Evolutionary conservation across 2,113 vertebrate genomes (phyloP).

Genomic region (Hymenochirus boettgeri): DNA sequence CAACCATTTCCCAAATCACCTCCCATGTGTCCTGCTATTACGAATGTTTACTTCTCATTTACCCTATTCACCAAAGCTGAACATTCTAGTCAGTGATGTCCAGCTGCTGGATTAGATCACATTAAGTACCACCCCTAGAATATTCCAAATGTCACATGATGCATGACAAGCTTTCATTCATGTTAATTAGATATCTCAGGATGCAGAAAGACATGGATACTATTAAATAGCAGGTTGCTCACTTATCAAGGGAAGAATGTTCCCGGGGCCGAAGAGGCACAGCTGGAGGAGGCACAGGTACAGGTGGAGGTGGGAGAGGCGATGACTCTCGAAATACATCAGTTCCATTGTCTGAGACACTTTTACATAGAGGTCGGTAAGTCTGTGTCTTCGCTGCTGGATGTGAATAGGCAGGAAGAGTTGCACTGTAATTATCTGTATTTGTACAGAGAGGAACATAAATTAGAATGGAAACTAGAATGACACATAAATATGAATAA

Average conservation of each 20-base stretch:
- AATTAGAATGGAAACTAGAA: too few relatives aligned
- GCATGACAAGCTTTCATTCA: too few relatives aligned
- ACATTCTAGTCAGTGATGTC: too few relatives aligned
- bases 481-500: too few relatives aligned
- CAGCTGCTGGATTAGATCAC: too few relatives aligned
- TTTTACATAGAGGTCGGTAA: constrained; percentile 87
- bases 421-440: constrained; percentile 70
- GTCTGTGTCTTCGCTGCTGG: constrained; percentile 90
- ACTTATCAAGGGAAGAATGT: constrained; percentile 75
- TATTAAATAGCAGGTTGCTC: constrained; percentile 50
- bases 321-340: constrained; percentile 65
- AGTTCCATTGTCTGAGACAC: constrained; percentile 72
- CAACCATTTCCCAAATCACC: too few relatives aligned
- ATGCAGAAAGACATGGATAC: background rate
- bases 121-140: too few relatives aligned
- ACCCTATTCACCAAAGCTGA: too few relatives aligned
- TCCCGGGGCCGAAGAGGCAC: constrained; percentile 77
- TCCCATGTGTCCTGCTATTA: too few relatives aligned
- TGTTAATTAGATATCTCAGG: too few relatives aligned
- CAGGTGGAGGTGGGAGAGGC: constrained; percentile 57
- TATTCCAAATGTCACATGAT: too few relatives aligned
- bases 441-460: background rate
- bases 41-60: too few relatives aligned
- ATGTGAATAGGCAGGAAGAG: constrained; percentile 74
- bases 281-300: constrained; percentile 75